These are phyloP conservation scores for Chaenocephalus aceratus DNA, from an alignment of 2,113 vertebrate species.

Conservation along the genomic window DNA sequence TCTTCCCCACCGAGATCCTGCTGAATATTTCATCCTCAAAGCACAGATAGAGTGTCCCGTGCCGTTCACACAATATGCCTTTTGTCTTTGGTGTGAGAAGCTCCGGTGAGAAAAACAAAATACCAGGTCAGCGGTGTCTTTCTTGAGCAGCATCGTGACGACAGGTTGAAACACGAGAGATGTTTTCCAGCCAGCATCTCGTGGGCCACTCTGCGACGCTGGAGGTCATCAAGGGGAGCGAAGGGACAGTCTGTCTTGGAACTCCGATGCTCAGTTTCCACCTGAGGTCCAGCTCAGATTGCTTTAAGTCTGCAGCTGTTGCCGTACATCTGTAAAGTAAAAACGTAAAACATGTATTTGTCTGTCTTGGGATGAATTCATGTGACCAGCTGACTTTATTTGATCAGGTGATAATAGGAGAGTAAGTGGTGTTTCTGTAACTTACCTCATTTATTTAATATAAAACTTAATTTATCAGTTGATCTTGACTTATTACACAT, in stretches of 20 bases:
- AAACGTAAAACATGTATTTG: no score
- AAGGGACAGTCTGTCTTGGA: conserved; percentile 47
- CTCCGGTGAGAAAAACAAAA: conserved; percentile 11
- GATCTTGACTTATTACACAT: no score
- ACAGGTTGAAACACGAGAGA: conserved; percentile 49
- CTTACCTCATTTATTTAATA: no score
- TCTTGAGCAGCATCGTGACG: conserved; percentile 2
- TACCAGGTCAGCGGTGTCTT: conserved; percentile 38
- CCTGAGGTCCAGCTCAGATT: conserved; percentile 46
- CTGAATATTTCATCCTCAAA: conserved; percentile 75
- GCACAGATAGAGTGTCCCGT: conserved; percentile 39
- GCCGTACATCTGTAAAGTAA: background rate
- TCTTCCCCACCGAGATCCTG: conserved; percentile 30
- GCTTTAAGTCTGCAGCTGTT: conserved; percentile 8
- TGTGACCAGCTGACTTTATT: no score
- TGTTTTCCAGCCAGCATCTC: conserved; percentile 40
- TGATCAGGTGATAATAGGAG: no score
- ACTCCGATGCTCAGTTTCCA: conserved; percentile 41
- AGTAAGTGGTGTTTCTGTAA: no score
- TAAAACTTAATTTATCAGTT: no score
- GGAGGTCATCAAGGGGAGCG: conserved; percentile 16
- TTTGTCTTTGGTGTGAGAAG: conserved; percentile 29
- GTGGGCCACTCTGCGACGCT: conserved; percentile 16
- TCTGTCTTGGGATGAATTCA: no score
- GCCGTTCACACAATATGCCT: conserved; percentile 48